Conservation (phyloP, 1,140 invertebrate species). For the Drosophila leontia region DNA sequence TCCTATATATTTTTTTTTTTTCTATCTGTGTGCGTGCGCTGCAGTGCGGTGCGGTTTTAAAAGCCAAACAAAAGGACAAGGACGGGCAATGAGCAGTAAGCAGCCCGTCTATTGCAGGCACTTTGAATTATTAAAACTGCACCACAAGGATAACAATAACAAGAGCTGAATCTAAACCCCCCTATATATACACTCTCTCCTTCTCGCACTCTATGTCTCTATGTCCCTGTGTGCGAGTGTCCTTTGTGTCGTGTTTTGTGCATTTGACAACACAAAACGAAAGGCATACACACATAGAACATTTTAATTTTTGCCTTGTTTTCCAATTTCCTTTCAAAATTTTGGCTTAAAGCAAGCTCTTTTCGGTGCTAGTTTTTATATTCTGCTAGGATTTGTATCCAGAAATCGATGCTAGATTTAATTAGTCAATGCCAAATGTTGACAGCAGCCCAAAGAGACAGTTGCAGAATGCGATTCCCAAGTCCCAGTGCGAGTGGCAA, state of each 20-base stretch:
- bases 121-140: slow-evolving; percentile 80
- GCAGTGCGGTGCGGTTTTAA: slow-evolving; percentile 35
- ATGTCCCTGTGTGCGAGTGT: slow-evolving; percentile 12
- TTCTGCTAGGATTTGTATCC: background rate
- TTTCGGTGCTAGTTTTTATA: background rate
- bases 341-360: too few species aligned
- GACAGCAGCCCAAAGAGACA: slow-evolving; percentile 22
- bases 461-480: slow-evolving; percentile 33
- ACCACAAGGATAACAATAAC: slow-evolving; percentile 58
- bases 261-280: slow-evolving; percentile 44
- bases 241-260: slow-evolving; percentile 47
- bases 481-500: slow-evolving; percentile 12
- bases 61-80: slow-evolving; percentile 65
- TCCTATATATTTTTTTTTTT: too few species aligned
- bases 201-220: background rate
- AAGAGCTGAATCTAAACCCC: slow-evolving; percentile 26
- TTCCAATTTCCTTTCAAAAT: slow-evolving; percentile 5
- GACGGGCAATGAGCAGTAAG: slow-evolving; percentile 52
- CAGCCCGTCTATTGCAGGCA: slow-evolving; percentile 66
- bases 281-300: slow-evolving; percentile 10
- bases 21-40: slow-evolving; percentile 9
- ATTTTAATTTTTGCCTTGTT: slow-evolving; percentile 14
- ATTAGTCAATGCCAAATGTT: slow-evolving; percentile 51
- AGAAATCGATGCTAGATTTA: slow-evolving; percentile 47
- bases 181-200: background rate